Conservation (phyloP, 1,140 invertebrate species). For the Bombus haemorrhoidalis region DNA sequence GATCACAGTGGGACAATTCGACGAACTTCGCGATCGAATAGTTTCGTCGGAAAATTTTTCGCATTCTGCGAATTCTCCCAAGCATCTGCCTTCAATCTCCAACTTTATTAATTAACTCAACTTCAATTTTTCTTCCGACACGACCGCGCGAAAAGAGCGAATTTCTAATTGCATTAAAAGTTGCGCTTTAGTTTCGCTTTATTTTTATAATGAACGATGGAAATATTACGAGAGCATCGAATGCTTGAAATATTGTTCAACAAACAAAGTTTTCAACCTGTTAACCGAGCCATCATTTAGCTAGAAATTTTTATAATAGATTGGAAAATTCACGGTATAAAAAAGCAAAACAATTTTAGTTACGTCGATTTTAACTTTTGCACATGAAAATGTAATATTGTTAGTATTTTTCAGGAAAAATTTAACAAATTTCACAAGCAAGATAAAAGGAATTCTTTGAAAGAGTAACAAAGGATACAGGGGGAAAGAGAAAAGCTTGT, state of each 20-base stretch:
- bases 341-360: neutral
- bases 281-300: neutral
- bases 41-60: neutral
- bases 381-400: too few relatives aligned
- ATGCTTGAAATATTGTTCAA: neutral
- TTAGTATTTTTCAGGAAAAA: too few relatives aligned
- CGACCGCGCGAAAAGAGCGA: neutral
- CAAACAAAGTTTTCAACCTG: neutral
- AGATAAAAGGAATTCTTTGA: too few relatives aligned
- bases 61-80: neutral
- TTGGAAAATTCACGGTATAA: neutral
- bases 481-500: too few relatives aligned
- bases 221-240: neutral
- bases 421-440: too few relatives aligned
- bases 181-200: neutral
- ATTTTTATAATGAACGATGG: neutral
- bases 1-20: too few relatives aligned
- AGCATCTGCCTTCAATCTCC: neutral
- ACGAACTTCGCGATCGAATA: neutral
- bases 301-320: neutral
- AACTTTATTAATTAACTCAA: conserved; percentile 26
- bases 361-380: neutral
- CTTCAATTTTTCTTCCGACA: neutral
- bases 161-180: conserved; percentile 23
- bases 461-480: too few relatives aligned